Base-by-base conservation (phyloP, 1,140 invertebrate species). In the Centruroides sculpturatus region DNA sequence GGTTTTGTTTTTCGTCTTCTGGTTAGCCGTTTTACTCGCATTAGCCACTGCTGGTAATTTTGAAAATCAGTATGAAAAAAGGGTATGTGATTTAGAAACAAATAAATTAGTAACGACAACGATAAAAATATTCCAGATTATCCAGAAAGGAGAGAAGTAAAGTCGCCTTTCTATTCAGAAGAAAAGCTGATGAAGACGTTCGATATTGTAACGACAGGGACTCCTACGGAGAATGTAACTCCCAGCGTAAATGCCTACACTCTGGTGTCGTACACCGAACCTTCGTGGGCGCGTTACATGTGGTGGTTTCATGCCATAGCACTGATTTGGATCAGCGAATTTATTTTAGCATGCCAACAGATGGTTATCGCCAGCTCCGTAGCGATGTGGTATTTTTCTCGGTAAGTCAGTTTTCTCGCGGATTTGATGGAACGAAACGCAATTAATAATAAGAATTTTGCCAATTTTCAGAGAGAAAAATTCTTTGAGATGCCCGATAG, bases 1-100 rank as follows among this genome's bases (percentile, higher is more conserved):
- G 0, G 72, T 86, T 36, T 62, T 83, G 50, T 94, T 94, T 71
- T 85, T 92, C 64, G 74, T 82, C 50, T 89, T 88, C 77, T 95
- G 90, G 90, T 77, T 91, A 3, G 78, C 80, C 46, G 82, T 94
- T 48, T 81, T 94, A 64, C 74, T 83, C 35, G 82, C 77, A 67
- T 72, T 86, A 5, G 80, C 81, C n/a, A 85, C 84, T 65, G 78
- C 83, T 48, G 60, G 56, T 57, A 57, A 49, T 8, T n/a, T n/a
- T 5, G 12, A 51, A 12, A n/a, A 34, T 34, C 34, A 34, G 49
- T 51, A 51, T 51, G 2, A 23, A 23, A 23, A 23, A 23, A 23
- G 23, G 2, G 0, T 23, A 23, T 23, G 23, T 23, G 23, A 23
- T 23, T 23, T 23, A 23, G 1, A 23, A 23, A 23, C 23, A 23